Conservation (phyloP, 1,140 invertebrate genomes). For the Polyergus mexicanus region DNA sequence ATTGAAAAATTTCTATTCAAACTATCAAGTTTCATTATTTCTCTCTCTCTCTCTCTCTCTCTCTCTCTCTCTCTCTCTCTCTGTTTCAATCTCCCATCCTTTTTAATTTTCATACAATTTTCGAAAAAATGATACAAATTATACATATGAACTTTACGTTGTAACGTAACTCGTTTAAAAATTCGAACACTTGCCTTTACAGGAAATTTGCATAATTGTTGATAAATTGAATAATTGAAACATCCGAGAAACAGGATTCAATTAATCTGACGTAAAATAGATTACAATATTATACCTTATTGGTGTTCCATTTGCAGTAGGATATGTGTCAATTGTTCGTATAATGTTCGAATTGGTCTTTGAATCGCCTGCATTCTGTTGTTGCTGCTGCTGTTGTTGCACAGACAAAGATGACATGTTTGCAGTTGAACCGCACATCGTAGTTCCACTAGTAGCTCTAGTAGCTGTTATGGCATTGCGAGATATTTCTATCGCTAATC, state of each 20-base stretch:
- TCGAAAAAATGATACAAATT: neutral
- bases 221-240: too few species aligned
- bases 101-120: neutral
- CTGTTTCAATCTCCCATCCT: neutral
- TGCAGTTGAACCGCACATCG: constrained; percentile 61
- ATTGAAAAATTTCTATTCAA: neutral
- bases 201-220: too few species aligned
- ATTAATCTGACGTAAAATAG: neutral
- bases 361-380: constrained; percentile 73
- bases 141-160: neutral
- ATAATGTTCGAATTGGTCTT: constrained; percentile 66
- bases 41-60: too few species aligned
- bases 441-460: constrained; percentile 76
- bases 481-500: constrained; percentile 91
- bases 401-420: constrained; percentile 65
- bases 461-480: constrained; percentile 88
- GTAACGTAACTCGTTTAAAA: too few species aligned
- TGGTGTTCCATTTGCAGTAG: constrained; percentile 72
- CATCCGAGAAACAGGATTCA: neutral
- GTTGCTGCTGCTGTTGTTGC: constrained; percentile 73
- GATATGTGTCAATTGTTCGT: constrained; percentile 77
- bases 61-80: too few species aligned
- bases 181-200: too few species aligned
- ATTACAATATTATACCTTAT: constrained; percentile 67
- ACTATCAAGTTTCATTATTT: neutral